Evolutionary conservation across 1,140 invertebrate genomes (phyloP), one percentile per base, ranked within the genome.

Genomic region (Ceratosolen solmsi): DNA sequence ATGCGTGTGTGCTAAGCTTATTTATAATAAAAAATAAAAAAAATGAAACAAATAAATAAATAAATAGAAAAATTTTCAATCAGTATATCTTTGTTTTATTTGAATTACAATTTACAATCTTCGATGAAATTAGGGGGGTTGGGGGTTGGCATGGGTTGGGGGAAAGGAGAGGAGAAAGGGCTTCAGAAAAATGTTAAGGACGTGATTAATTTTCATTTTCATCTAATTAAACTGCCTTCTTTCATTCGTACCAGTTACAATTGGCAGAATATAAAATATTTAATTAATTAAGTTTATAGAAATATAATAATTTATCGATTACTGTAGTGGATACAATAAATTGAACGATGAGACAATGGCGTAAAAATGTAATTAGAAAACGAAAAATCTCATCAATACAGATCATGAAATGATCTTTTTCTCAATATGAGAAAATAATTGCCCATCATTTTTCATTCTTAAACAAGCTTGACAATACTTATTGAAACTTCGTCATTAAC

Each of bases 1-100:
- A 90, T 91, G 91, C 87, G 85, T 87, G 87, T 88, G 89, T 89
- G 90, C 86, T 87, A 87, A 87, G 87, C 84, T 86, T 90, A 92
- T 92, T 91, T 92, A 91, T 92, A 89, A 90, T 84, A 80, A 85
- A 85, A 85, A 13, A 13, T 46, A 13, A 46, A 7, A 13, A 46
- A 46, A 46, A 46, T 7, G 9, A 22, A 86, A 79, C 85, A 60
- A 58, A 84, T 85, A 84, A 88, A 89, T 86, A 88, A 87, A 88
- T 87, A 87, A 86, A 84, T 7, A 46, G 5, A 7, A 13, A 85
- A 86, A 78, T 60, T 79, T 83, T 79, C 82, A 79, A 79, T 79
- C 75, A 38, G 36, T 60, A 82, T 5, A 82, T 60, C 4, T 70
- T 30, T 33, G 51, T 76, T 54, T 74, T 76, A 58, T 76, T 82